Base-by-base conservation (phyloP, 2,113 vertebrate genomes). In the Marmota monax region DNA sequence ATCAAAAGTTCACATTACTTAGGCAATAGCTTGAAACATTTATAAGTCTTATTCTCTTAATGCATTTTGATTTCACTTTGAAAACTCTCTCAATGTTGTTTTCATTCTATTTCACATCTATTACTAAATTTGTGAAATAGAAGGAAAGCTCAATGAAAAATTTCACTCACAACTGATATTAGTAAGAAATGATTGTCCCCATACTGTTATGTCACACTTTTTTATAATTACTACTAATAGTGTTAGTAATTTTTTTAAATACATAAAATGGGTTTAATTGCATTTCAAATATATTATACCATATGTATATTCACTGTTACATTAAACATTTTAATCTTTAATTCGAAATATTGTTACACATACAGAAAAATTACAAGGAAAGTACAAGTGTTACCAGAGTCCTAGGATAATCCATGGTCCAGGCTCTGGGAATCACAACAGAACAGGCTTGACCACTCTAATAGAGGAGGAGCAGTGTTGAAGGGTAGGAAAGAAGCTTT, bases 231-330 rank as follows among this genome's bases (percentile, higher is more conserved):
- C 78, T 72, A 72, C 51, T 67, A 45, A 91, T 42, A 79, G 27
- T 72, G 56, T 79, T 51, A 23, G 4, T 61, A 79, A 85, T 63
- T 34, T 85, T 56, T 56, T 56, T 56, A 56, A 80, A 51, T 94
- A 84, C 37, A 84, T 70, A 37, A 90, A 89, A 85, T 85, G 48
- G 7, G 39, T 84, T 85, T 73, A 73, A 89, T 72, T 78, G 72
- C 48, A 78, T 63, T 84, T 89, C 22, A 72, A 72, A 84, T 51
- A 70, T 72, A 63, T 51, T 61, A 27, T 92, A 34, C n/a, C 34
- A 89, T 63, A 14, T 67, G 13, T 67, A 34, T 29, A 78, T 56
- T 56, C 5, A 18, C 56, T 56, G 53, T 53, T 53, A 53, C 53
- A 56, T 56, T 56, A 56, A 20, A 56, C 56, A 65, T 61, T 58